Evolutionary conservation across 92 coral and sea anemone species (phyloP), one percentile per base, ranked within the genome.

Genomic region (Umimayanthus chanpuru): DNA sequence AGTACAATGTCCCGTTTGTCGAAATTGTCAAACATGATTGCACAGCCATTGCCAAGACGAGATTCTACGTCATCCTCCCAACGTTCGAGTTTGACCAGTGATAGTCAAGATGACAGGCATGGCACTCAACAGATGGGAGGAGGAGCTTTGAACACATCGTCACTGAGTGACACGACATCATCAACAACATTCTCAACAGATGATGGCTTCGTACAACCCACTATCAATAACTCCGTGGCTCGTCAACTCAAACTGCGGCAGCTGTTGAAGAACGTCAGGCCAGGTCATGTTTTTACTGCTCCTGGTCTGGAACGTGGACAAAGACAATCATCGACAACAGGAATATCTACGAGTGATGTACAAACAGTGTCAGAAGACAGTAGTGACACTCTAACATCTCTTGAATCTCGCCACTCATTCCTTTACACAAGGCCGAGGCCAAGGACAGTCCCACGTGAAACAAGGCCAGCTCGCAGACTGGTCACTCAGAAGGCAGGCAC

Each of bases 161-260:
- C 94, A 23, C 81, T 92, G 6, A 93, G 94, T 88, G 96, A 93
- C 23, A 70, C 87, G 29, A 53, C 92, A 29, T 93, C 98, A 16
- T 86, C 91, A 23, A 89, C 88, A 15, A 86, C 93, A 36, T 91
- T 85, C 32, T 91, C 88, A 65, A 88, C 92, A 30, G 92, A 95
- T 79, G 86, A 90, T 50, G 97, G 86, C 21, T 92, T 94, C 66
- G 76, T 88, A 29, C 84, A 88, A 44, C 93, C 92, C 30, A 78
- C 72, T 40, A 82, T 90, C 40, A 92, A 90, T 30, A 80, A 89
- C 0, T 91, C 98, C 40, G 85, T 95, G 47, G 82, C 91, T n/a
- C 92, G 92, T 7, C 94, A 95, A 77, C 79, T 93, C 12, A 91
- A 88, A 49, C 88, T 95, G 18, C 79, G 98, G 74, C 91, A 90